These are phyloP conservation scores for Microctonus brassicae DNA, from an alignment of 2,888 invertebrate genomes.

Conservation along the genomic window DNA sequence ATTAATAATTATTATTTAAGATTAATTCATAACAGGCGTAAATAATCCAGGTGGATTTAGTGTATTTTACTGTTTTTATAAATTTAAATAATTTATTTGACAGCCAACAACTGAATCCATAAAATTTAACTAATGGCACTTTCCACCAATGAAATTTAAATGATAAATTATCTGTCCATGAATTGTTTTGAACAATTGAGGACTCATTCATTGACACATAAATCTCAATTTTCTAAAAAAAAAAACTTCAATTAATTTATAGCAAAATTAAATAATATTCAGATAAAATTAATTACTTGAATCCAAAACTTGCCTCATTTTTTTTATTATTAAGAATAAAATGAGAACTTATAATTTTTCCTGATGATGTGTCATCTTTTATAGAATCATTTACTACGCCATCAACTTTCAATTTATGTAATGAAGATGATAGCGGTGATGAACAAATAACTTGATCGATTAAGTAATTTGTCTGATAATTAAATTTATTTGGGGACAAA, in stretches of 20 bases:
- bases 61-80: constrained; percentile 5
- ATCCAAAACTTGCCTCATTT: not conserved
- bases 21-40: not conserved
- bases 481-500: not conserved
- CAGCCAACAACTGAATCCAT: not conserved
- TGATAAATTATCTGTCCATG: constrained; percentile 16
- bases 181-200: not conserved
- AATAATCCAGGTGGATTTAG: not conserved
- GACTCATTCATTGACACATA: not conserved
- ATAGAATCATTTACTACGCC: too few relatives aligned
- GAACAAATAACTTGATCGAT: not conserved
- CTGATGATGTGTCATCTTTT: not conserved
- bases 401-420: not conserved
- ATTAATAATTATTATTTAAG: not conserved
- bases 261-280: too few relatives aligned
- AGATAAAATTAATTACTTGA: not conserved
- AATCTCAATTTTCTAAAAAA: constrained; percentile 4
- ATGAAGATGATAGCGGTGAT: not conserved
- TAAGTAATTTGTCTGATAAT: not conserved
- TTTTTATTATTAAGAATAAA: not conserved
- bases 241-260: not conserved
- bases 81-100: not conserved
- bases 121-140: not conserved
- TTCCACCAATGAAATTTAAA: not conserved
- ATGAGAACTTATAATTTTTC: not conserved